phyloP scores from a whole-genome alignment of 1,140 invertebrate species.

The Rhyacophila brunnea region DNA sequence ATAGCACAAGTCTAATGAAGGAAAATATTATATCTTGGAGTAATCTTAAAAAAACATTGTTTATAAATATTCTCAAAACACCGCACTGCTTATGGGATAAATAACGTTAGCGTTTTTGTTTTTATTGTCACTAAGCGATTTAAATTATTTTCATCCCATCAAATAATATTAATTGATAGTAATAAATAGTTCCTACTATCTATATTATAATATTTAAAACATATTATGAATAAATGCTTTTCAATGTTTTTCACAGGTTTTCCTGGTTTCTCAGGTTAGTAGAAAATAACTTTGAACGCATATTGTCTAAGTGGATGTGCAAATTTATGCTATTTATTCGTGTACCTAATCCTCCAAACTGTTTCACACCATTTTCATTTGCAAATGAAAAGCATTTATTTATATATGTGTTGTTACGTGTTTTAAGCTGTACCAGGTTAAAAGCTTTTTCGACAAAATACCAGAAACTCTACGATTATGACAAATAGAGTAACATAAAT shows the following conservation, averaged over 20 bases:
- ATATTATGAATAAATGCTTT: slow-evolving; percentile 29
- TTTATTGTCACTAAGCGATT: no score
- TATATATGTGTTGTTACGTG: slow-evolving; percentile 6
- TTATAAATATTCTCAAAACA: no score
- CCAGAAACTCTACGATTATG: background rate
- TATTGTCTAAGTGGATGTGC: background rate
- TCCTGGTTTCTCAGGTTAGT: slow-evolving; percentile 55
- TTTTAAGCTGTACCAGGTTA: background rate
- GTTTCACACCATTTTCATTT: background rate
- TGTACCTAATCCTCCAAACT: background rate
- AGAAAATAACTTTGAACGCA: background rate
- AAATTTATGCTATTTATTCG: background rate
- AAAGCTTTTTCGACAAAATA: background rate
- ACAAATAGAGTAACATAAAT: no score
- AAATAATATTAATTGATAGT: no score
- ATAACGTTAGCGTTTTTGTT: no score
- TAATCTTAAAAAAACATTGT: no score
- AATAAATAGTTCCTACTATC: no score
- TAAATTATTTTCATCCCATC: no score
- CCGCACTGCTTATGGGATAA: no score
- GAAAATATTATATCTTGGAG: no score
- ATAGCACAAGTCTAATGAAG: no score
- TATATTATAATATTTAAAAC: no score
- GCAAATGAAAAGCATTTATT: slow-evolving; percentile 24
- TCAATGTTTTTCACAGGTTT: slow-evolving; percentile 47